These are phyloP conservation scores for Diploptera punctata DNA, from an alignment of 2,888 invertebrate genomes.

Conservation along the genomic window DNA sequence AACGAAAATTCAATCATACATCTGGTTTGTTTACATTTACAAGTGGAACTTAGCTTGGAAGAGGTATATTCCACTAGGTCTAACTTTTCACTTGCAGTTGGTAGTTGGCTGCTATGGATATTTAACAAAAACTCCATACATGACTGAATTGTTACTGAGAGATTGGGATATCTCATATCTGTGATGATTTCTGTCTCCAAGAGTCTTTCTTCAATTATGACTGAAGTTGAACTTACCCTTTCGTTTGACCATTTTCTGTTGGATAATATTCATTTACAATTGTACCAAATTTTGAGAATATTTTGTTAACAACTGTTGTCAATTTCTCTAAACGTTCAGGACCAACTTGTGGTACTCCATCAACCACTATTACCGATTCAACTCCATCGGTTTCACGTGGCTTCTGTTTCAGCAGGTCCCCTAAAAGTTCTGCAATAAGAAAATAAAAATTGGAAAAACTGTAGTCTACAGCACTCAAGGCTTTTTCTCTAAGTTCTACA, in stretches of 20 bases:
- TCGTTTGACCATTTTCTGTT: slow-evolving; percentile 82
- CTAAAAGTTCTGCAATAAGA: slow-evolving; percentile 93
- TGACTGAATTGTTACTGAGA: too few relatives aligned
- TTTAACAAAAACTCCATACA: too few relatives aligned
- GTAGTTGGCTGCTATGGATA: too few relatives aligned
- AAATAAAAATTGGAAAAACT: slow-evolving; percentile 47
- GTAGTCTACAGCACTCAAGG: background rate
- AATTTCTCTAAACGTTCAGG: slow-evolving; percentile 91
- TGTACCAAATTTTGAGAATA: slow-evolving; percentile 86
- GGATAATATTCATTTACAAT: slow-evolving; percentile 93
- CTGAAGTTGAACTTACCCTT: slow-evolving; percentile 76
- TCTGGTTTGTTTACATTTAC: too few relatives aligned
- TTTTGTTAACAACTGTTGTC: slow-evolving; percentile 88
- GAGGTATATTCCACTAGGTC: too few relatives aligned
- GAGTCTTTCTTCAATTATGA: too few relatives aligned
- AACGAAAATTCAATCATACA: too few relatives aligned
- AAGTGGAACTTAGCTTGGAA: too few relatives aligned
- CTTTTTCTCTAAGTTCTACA: too few relatives aligned
- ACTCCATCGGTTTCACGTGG: slow-evolving; percentile 96
- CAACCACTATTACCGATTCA: slow-evolving; percentile 94
- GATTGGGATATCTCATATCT: too few relatives aligned
- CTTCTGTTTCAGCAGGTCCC: slow-evolving; percentile 86
- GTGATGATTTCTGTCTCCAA: too few relatives aligned
- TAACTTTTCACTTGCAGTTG: too few relatives aligned
- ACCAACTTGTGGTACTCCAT: slow-evolving; percentile 95